Evolutionary conservation across 2,888 invertebrate species (phyloP), one percentile per base, ranked within the genome.

Genomic region (Dermolepida albohirtum): DNA sequence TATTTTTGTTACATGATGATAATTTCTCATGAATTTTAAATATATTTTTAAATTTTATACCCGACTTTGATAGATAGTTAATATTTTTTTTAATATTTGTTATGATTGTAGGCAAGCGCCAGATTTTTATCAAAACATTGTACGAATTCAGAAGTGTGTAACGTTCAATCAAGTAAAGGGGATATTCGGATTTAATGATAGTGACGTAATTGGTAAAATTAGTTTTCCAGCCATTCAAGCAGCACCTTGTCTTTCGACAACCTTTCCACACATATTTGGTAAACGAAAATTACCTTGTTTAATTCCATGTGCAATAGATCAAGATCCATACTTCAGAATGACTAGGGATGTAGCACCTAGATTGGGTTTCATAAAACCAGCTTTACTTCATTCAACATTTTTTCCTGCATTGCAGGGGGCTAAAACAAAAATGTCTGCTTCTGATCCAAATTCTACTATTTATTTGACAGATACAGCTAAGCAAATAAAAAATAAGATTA

Each of bases 321-420:
- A 99, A 88, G 99, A 99, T 85, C 99, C 99, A 0, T 99, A 98
- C 84, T 99, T 99, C 85, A 89, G 99, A 39, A 97, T 99, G 98
- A 93, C 97, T 0, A 88, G 99, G 64, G 99, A 99, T 85, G 97
- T 98, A n/a, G 96, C 98, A 0, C 96, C 98, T 0, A 88, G 92
- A 10, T 85, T 99, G 11, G 95, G 75, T 87, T 90, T 83, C 90
- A 90, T 12, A 96, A 99, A 83, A 96, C 99, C 64, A 89, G 97
- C 4, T 84, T 96, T 49, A 80, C 95, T 34, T 86, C 90, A 69
- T 97, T 98, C 88, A 84, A 91, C 78, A 29, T 84, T 84, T 68
- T 82, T 84, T 89, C 92, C 74, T 83, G 91, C 71, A 22, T 40
- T 75, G 52, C 98, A 98, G 84, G 99, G 99, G 0, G 95, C 98